Evolutionary conservation across 2,113 vertebrate species (phyloP), one percentile per base, ranked within the genome.

Genomic region (Lampris megalopsis): DNA sequence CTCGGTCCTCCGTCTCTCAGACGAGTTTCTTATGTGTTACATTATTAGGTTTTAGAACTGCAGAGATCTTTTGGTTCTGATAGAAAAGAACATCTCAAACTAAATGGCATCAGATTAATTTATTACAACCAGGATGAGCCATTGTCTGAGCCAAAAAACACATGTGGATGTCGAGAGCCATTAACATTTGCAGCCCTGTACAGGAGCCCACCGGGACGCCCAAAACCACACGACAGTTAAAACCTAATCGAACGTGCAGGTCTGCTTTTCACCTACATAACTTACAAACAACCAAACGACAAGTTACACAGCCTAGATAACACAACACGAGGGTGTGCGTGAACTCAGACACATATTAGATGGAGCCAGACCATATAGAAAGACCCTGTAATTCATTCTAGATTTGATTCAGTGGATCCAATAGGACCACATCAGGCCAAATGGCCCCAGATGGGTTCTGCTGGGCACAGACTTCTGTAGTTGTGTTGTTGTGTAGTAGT

Each of bases 181-280:
- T 82, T 77, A 73, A 82, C 62, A 58, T 43, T 48, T 63, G 9
- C 43, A 53, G 42, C 52, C 6, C 3, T 75, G 8, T 63, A 36
- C 24, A 24, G 24, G 24, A 24, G 24, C 24, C 24, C 24, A 24
- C 0, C 24, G 24, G 24, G 24, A 24, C 24, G 0, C 24, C 24
- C 24, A 24, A 24, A 24, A 24, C 72, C 53, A 66, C 66, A 42
- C 61, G n/a, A n/a, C 68, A 77, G 68, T 70, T 59, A 73, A 77
- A 58, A 75, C 42, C 38, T 11, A 40, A 59, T 63, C 48, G 35
- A 35, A 0, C 3, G 50, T 50, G 35, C 11, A 58, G 63, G 24
- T 58, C 24, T 9, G 1, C 2, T 35, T 58, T 9, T 8, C 36
- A 9, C 9, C 8, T 24, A 24, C 24, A 37, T 24, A 35, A 58